phyloP scores from a whole-genome alignment of 1,140 invertebrate species.

The Drosophila teissieri region DNA sequence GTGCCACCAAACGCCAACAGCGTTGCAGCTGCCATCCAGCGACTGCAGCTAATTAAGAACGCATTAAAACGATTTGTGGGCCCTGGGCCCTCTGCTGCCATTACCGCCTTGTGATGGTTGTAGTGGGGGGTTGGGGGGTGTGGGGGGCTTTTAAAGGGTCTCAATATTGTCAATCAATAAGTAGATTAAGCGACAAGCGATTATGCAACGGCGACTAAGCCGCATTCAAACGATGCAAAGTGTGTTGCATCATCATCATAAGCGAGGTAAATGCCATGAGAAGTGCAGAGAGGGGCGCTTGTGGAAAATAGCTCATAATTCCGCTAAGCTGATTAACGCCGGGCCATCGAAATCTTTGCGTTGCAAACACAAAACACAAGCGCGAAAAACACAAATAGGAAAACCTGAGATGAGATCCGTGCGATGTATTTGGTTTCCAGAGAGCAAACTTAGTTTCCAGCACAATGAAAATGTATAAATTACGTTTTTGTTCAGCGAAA shows the following conservation, averaged over 20 bases:
- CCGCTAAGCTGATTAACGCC: constrained; percentile 39
- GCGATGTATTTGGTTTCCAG: constrained; percentile 9
- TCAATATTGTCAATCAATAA: constrained; percentile 41
- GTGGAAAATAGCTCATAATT: constrained; percentile 11
- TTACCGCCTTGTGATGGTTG: background rate
- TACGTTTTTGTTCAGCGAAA: background rate
- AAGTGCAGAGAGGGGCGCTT: constrained; percentile 1
- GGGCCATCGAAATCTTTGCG: background rate
- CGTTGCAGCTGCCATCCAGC: constrained; percentile 19
- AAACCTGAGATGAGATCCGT: background rate
- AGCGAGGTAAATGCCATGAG: constrained; percentile 12
- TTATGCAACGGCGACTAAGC: constrained; percentile 31
- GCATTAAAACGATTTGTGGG: constrained; percentile 69
- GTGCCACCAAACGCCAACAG: constrained; percentile 50
- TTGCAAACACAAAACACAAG: background rate
- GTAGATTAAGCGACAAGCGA: constrained; percentile 34
- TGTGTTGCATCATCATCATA: constrained; percentile 33
- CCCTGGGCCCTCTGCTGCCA: background rate
- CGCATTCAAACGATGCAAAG: constrained; percentile 6
- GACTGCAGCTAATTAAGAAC: constrained; percentile 71
- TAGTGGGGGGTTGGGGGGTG: too few species aligned
- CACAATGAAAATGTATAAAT: constrained; percentile 17
- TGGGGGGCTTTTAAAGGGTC: constrained; percentile 36
- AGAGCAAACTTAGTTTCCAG: constrained; percentile 1
- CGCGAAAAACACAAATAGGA: background rate